Percentiles rank a stretch among this genome's conserved stretches.
phyloP scores from a whole-genome alignment of 2,797 vertebrate genomes.

The Leucoraja ocellata region DNA sequence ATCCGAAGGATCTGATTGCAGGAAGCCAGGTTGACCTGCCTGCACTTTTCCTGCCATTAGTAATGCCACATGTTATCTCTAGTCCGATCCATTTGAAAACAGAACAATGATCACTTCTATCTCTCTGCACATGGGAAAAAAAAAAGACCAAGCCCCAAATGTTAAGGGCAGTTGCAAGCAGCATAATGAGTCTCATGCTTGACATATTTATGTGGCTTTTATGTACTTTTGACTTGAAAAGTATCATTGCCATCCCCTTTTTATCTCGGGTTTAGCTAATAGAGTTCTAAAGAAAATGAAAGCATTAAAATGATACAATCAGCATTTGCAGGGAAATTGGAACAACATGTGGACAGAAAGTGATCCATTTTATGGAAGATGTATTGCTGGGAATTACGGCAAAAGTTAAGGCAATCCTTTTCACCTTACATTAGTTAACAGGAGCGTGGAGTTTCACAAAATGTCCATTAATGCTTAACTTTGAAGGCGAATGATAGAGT shows the following conservation, averaged over 20 bases:
- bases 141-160: constrained; percentile 40
- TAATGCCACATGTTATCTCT: constrained; percentile 50
- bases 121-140: constrained; percentile 47
- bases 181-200: constrained; percentile 47
- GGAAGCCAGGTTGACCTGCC: constrained; percentile 65
- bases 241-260: constrained; percentile 48
- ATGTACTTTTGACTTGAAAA: constrained; percentile 54
- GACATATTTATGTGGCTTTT: constrained; percentile 50
- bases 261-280: constrained; percentile 50
- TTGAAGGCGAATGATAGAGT: not conserved
- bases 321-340: constrained; percentile 36
- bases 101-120: constrained; percentile 50
- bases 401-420: not conserved
- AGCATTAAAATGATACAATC: constrained; percentile 35
- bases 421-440: not conserved
- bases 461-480: not conserved
- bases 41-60: constrained; percentile 60
- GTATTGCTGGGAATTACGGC: constrained; percentile 6
- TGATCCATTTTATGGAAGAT: constrained; percentile 20
- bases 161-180: constrained; percentile 41
- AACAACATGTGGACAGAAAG: constrained; percentile 30
- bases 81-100: constrained; percentile 48
- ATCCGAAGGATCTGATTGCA: constrained; percentile 62
- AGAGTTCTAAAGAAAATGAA: constrained; percentile 38
- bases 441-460: not conserved